Conservation (phyloP, 2,797 vertebrate species). For the Smutsia temminckii region DNA sequence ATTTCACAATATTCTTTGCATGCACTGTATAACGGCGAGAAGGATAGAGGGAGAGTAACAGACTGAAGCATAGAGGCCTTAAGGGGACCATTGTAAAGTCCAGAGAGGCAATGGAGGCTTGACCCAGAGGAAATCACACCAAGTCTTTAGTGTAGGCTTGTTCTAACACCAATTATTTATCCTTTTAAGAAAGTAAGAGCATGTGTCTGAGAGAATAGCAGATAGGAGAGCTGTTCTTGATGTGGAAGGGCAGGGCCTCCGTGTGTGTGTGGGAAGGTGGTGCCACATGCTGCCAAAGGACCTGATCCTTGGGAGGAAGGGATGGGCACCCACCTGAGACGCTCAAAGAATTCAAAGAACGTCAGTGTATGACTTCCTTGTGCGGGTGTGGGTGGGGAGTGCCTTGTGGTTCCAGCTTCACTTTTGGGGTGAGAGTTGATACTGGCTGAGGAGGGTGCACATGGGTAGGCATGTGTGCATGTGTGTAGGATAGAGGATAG, state of each 20-base stretch:
- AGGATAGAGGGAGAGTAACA: neutral
- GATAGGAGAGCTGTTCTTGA: neutral
- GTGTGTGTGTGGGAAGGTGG: too few relatives aligned
- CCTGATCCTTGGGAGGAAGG: neutral
- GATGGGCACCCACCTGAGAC: neutral
- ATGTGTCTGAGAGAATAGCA: neutral
- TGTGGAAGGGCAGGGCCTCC: neutral
- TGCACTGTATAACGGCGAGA: neutral
- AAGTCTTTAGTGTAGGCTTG: neutral
- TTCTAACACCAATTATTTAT: neutral
- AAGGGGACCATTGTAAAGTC: neutral
- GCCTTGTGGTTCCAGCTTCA: neutral
- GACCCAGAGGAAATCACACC: neutral
- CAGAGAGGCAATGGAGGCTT: neutral
- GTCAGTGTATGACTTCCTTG: neutral
- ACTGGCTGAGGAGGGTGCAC: neutral
- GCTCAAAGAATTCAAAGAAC: slow-evolving; percentile 11
- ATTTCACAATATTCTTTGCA: neutral
- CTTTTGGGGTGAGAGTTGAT: neutral
- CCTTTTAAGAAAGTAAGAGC: neutral
- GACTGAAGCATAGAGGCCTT: neutral
- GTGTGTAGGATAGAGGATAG: neutral
- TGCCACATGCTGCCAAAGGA: too few relatives aligned
- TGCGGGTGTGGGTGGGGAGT: neutral
- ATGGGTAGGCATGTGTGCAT: neutral